Evolutionary conservation across 2,113 vertebrate species (phyloP), one percentile per base, ranked within the genome.

Genomic region (Alouatta palliata): DNA sequence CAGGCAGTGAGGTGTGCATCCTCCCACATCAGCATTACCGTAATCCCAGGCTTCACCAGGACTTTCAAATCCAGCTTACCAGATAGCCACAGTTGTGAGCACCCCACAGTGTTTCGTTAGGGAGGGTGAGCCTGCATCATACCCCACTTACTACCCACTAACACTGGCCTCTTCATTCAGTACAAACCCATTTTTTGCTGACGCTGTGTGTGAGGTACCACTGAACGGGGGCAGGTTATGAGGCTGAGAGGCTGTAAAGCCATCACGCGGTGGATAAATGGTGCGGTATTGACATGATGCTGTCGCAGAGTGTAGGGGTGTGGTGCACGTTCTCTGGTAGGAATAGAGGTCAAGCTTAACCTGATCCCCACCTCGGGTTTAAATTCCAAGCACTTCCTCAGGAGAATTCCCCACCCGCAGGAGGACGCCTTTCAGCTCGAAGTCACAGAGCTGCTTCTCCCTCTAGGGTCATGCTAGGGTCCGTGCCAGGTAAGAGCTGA

Each of bases 21-120:
- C 84, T 54, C 6, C 4, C 20, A 45, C 43, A 21, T 25, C 49
- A 19, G 49, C 12, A 16, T 85, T 8, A 2, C 8, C 0, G 19
- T 5, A 37, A 32, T 27, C 37, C 1, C n/a, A 54, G 30, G 45
- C 20, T 52, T 79, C 58, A 21, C 45, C 35, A 3, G 13, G 66
- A 47, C 35, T 8, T 32, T 11, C 3, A n/a, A 54, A 40, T 66
- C 21, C 9, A 14, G 43, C 43, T 27, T 20, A 30, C 10, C 27
- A 52, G 58, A 43, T 2, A 0, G 13, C 16, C 0, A 1, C 4
- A 0, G 25, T 43, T 17, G 4, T 1, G 43, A 83, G 6, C 17
- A 10, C 9, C 49, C 21, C 32, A 0, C 21, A 4, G n/a, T 14
- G 14, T 73, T 87, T 3, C 19, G 23, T 3, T 16, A 16, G 54